Evolutionary conservation across 1,140 invertebrate genomes (phyloP), one percentile per base, ranked within the genome.

Genomic region (Cydia strobilella): DNA sequence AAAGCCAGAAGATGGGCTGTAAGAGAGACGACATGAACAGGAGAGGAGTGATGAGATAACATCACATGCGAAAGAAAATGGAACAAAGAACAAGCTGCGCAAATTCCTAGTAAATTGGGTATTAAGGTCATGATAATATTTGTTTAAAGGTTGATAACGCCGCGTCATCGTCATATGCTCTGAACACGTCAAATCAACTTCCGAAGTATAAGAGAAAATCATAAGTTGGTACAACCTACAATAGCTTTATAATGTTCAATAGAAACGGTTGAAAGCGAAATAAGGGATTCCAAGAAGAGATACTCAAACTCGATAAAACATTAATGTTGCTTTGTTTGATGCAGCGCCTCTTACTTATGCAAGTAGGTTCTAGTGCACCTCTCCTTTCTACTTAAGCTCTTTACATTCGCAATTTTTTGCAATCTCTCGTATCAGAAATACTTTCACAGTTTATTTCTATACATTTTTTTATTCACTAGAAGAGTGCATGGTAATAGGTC

Each of bases 271-370:
- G 54, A 59, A 59, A 59, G 20, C 18, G 9, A 59, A 59, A 18
- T 54, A 18, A 23, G n/a, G 18, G 54, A 6, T 59, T 59, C 18
- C 20, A 59, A 59, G 54, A 59, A 59, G 20, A 59, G 18, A 20
- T 23, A 59, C 51, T 59, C 15, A 59, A 59, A 12, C 18, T 59
- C 54, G 20, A 23, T 23, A 59, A 23, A 59, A 59, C 54, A 23
- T 12, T 59, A 59, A 59, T 59, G 20, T 59, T 59, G 54, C 20
- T 59, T 59, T 59, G 54, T 59, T 59, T n/a, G 54, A 59, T 23
- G 54, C 20, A 20, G 54, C 54, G 54, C 54, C 54, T 59, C 20
- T 54, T 59, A 59, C 20, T 3, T 12, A 12, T 12, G 18, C 48
- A n/a, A 51, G 48, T 51, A 51, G 10, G 18, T 59, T 59, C 54